Evolutionary conservation across 2,888 invertebrate species (phyloP).

Genomic region (Aromia moschata): DNA sequence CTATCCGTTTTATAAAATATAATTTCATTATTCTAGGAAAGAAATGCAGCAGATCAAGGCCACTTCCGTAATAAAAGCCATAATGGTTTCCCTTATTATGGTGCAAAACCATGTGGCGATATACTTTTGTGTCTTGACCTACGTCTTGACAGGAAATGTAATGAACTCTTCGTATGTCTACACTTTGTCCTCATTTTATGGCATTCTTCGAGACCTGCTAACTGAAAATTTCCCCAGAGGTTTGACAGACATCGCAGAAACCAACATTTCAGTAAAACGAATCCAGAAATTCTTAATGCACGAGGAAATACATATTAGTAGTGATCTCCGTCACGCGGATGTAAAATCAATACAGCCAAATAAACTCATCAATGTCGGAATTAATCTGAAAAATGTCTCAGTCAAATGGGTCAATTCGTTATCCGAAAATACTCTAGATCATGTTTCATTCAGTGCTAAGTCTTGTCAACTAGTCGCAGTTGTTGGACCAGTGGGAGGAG

Average conservation of each 20-base stretch:
- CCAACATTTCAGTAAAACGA: conserved; percentile 42
- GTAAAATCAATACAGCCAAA: too few species aligned
- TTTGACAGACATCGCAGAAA: conserved; percentile 77
- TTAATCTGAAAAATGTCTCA: too few species aligned
- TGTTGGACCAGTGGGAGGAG: too few species aligned
- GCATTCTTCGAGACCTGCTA: conserved; percentile 72
- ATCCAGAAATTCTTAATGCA: conserved; percentile 69
- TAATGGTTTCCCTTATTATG: conserved; percentile 72
- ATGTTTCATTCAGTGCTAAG: too few species aligned
- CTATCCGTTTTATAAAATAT: too few species aligned
- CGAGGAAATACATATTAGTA: conserved; percentile 43
- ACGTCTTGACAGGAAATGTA: conserved; percentile 71
- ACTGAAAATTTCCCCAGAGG: conserved; percentile 73
- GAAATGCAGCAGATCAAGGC: conserved; percentile 74
- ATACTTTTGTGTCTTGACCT: conserved; percentile 82
- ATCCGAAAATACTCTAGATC: too few species aligned
- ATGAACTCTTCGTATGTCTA: conserved; percentile 73
- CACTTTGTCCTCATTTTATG: conserved; percentile 79
- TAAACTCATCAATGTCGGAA: too few species aligned
- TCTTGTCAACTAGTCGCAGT: too few species aligned
- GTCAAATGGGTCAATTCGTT: too few species aligned
- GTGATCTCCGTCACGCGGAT: too few species aligned
- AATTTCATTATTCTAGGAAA: conserved; percentile 66
- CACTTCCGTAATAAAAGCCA: conserved; percentile 72
- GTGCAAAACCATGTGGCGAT: conserved; percentile 86